These are phyloP conservation scores for Cynocephalus volans DNA, from an alignment of 2,113 vertebrate genomes.

Conservation along the genomic window DNA sequence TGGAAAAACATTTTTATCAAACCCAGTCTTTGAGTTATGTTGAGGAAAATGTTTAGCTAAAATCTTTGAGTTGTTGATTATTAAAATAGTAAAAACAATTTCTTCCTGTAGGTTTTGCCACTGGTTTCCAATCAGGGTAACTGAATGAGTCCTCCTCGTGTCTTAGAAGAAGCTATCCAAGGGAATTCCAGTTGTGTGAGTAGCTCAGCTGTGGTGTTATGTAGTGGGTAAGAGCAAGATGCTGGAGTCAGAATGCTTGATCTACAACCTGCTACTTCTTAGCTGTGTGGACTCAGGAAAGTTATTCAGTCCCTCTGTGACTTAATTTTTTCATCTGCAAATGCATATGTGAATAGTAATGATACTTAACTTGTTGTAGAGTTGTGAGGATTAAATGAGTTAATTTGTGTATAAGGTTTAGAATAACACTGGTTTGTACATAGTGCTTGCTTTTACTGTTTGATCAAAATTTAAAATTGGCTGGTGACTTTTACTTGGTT, in stretches of 20 bases:
- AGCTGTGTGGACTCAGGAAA: background rate
- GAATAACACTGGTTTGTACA: background rate
- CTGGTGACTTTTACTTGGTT: background rate
- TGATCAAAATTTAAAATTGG: background rate
- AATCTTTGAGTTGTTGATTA: slow-evolving; percentile 1
- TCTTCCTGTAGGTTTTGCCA: background rate
- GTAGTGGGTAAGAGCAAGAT: background rate
- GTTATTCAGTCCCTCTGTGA: background rate
- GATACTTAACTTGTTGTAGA: background rate
- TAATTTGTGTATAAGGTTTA: background rate
- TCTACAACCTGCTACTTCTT: background rate
- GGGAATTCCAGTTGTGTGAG: slow-evolving; percentile 5
- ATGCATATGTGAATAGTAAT: background rate
- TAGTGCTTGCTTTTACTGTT: background rate
- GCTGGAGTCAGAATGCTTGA: background rate
- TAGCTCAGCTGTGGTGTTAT: background rate
- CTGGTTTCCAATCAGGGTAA: background rate
- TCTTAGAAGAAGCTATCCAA: slow-evolving; percentile 4
- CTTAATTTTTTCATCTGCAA: slow-evolving; percentile 23
- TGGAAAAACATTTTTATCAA: slow-evolving; percentile 28
- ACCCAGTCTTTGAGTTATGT: background rate
- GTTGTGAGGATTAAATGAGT: background rate
- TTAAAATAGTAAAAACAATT: background rate
- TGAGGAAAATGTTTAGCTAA: background rate
- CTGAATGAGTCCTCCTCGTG: background rate